Conservation (phyloP, 2,797 vertebrate species). For the Phaenicophaeus curvirostris region DNA sequence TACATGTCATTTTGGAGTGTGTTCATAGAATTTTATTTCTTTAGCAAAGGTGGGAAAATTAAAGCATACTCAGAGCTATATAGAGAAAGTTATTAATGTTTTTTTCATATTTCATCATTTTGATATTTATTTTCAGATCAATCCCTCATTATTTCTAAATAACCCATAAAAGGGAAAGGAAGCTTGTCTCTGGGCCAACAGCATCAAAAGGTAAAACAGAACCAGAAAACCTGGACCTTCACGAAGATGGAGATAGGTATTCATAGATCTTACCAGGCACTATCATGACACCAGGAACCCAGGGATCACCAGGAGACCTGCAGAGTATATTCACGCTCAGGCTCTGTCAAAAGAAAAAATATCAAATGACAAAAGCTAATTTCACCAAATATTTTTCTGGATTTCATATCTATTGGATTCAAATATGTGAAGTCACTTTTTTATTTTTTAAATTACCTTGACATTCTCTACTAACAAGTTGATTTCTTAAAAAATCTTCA, state of each 20-base stretch:
- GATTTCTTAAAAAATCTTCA: neutral
- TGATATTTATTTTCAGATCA: neutral
- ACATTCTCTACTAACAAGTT: neutral
- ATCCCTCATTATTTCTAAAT: neutral
- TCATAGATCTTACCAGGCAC: neutral
- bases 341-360: neutral
- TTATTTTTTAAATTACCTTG: neutral
- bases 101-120: neutral
- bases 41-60: neutral
- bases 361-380: neutral
- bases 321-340: neutral
- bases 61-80: neutral
- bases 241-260: neutral
- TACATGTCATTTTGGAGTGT: rapidly evolving
- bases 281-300: neutral
- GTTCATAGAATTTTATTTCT: neutral
- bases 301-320: neutral
- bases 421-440: neutral
- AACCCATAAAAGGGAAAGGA: neutral
- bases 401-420: too few species aligned
- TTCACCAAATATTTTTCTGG: neutral
- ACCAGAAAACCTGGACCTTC: neutral
- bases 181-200: rapidly evolving
- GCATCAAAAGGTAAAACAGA: neutral
- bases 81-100: neutral